Evolutionary conservation across 2,113 vertebrate species (phyloP), one percentile per base, ranked within the genome.

Genomic region (Lophius piscatorius): DNA sequence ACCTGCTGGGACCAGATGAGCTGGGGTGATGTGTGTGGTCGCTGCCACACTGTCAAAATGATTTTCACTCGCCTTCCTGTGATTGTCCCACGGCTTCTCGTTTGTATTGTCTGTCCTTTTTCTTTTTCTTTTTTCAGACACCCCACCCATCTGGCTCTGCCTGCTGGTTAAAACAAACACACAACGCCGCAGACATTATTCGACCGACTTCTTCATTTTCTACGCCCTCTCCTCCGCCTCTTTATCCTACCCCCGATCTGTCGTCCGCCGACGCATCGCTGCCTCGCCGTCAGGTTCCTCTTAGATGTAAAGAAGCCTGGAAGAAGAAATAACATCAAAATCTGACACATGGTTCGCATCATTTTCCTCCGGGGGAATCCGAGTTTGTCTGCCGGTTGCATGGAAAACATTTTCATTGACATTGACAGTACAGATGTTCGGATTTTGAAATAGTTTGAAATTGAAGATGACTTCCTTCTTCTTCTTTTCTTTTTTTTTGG

Each of bases 61-160:
- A 46, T 73, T 74, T 76, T 74, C 47, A 42, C 50, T 68, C 75
- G 38, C 48, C 70, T 81, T 82, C 78, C 78, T 79, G 82, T 29
- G 17, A 79, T 77, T 82, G 78, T 77, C 28, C 66, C 21, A 11
- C 2, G 4, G 14, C 57, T 62, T 55, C 48, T 54, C 24, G 38
- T 42, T 60, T 18, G 13, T 17, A 71, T 76, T 68, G 64, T 58
- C 22, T 45, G 18, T 12, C 39, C 9, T 28, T n/a, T n/a, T n/a
- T n/a, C n/a, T 28, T 28, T 28, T 22, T 9, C 46, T 36, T 21
- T 28, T 35, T 44, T 21, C 12, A 50, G 33, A 40, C 33, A 26
- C 58, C 5, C 67, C 68, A 38, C 70, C 74, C 60, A 45, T 51
- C 29, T 68, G 67, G 58, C 44, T 10, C 35, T 31, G 1, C 46